These are phyloP conservation scores for Brachionus sp. DNA, from an alignment of 1,140 invertebrate species.

Conservation along the genomic window DNA sequence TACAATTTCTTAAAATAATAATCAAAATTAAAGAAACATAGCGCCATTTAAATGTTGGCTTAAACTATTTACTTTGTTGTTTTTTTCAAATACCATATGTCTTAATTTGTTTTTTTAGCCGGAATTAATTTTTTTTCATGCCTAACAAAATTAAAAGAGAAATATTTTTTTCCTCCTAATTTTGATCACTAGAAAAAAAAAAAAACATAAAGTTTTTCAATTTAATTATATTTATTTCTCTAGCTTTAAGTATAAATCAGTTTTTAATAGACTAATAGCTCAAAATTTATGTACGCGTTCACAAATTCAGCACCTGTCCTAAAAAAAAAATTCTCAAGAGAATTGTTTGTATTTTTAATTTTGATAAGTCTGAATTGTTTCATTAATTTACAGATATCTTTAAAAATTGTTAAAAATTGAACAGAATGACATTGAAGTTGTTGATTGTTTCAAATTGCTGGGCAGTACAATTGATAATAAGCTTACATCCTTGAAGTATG, in stretches of 20 bases:
- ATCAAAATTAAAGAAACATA: not conserved
- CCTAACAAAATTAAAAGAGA: not conserved
- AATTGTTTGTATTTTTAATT: no score
- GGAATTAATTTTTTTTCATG: not conserved
- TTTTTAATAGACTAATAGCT: no score
- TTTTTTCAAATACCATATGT: not conserved
- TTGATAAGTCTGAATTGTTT: no score
- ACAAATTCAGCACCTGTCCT: no score
- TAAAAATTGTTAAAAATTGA: not conserved
- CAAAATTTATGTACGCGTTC: no score
- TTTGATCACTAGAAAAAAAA: no score
- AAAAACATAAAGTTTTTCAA: no score
- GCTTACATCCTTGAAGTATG: not conserved
- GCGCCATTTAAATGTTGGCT: not conserved
- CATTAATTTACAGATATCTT: no score
- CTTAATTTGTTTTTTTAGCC: not conserved
- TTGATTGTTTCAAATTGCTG: not conserved
- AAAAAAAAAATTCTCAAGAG: no score
- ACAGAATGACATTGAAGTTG: not conserved
- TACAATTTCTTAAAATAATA: not conserved
- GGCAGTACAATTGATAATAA: not conserved
- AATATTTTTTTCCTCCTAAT: not conserved
- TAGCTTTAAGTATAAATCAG: not conserved
- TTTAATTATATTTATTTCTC: not conserved
- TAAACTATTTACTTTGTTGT: not conserved